A percentile compares a stretch with the other conserved stretches of the same genome.
phyloP scores from a whole-genome alignment of 2,113 vertebrate species.

The Terrapene triunguis region DNA sequence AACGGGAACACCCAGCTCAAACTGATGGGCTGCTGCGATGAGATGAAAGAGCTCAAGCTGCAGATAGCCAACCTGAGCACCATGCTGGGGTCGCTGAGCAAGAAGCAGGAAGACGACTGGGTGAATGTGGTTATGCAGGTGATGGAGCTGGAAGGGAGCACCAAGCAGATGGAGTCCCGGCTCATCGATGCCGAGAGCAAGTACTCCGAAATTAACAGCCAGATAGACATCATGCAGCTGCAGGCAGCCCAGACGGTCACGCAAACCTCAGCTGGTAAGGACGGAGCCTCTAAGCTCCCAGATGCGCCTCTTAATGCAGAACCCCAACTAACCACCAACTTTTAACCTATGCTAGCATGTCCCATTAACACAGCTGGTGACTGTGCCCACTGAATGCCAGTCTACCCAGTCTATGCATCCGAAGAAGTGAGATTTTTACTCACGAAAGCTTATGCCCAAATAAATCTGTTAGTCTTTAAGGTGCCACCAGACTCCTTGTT shows the following conservation, averaged over 20 bases:
- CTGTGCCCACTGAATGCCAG: not conserved
- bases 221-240: slow-evolving; percentile 94
- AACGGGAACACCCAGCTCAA: slow-evolving; percentile 70
- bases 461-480: too few relatives aligned
- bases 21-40: slow-evolving; percentile 86
- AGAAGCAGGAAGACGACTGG: slow-evolving; percentile 91
- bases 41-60: slow-evolving; percentile 88
- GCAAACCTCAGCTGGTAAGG: slow-evolving; percentile 94
- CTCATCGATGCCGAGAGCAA: slow-evolving; percentile 92
- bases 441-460: too few relatives aligned
- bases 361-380: accelerated
- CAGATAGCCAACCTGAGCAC: slow-evolving; percentile 93
- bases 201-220: slow-evolving; percentile 95
- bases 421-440: too few relatives aligned
- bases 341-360: not conserved
- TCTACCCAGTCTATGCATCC: too few relatives aligned
- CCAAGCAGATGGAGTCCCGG: slow-evolving; percentile 87
- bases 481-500: too few relatives aligned
- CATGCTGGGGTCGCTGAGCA: slow-evolving; percentile 86
- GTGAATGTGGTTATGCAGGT: slow-evolving; percentile 89
- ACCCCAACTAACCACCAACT: accelerated
- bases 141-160: slow-evolving; percentile 90
- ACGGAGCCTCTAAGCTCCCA: not conserved
- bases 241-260: slow-evolving; percentile 91
- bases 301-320: not conserved